A percentile compares a stretch with the other conserved stretches of the same genome.
phyloP scores from a whole-genome alignment of 2,888 invertebrate species.

The Amitus sp. region DNA sequence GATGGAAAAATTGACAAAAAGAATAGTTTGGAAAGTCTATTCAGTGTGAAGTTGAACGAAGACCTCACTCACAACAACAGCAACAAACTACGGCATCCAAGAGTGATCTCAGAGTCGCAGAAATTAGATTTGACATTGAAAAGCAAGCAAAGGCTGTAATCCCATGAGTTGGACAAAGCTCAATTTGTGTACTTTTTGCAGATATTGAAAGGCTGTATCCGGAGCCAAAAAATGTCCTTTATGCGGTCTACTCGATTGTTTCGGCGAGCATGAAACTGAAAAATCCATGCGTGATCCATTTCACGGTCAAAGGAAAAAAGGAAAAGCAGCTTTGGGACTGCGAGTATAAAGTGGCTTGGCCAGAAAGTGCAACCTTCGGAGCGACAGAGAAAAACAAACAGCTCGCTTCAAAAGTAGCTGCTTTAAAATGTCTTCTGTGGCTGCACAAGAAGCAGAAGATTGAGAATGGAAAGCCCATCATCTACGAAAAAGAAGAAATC shows the following conservation, averaged over 20 bases:
- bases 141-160: background rate
- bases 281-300: constrained; percentile 41
- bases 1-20: no score
- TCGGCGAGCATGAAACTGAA: constrained; percentile 66
- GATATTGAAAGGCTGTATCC: constrained; percentile 64
- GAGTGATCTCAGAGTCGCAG: no score
- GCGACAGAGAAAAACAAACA: constrained; percentile 68
- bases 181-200: constrained; percentile 19
- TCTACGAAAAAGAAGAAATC: constrained; percentile 66
- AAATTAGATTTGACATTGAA: background rate
- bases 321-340: constrained; percentile 67
- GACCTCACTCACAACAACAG: no score
- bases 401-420: constrained; percentile 69
- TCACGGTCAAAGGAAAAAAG: constrained; percentile 41
- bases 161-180: no score
- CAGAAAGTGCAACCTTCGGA: constrained; percentile 69
- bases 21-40: no score
- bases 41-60: no score
- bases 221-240: constrained; percentile 66
- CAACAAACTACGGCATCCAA: no score
- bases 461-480: constrained; percentile 66
- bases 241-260: constrained; percentile 66
- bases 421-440: constrained; percentile 69
- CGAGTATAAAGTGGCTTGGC: constrained; percentile 71
- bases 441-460: constrained; percentile 67